Evolutionary conservation across 1,140 invertebrate genomes (phyloP), one percentile per base, ranked within the genome.

Genomic region (Brachionus paranguensis): DNA sequence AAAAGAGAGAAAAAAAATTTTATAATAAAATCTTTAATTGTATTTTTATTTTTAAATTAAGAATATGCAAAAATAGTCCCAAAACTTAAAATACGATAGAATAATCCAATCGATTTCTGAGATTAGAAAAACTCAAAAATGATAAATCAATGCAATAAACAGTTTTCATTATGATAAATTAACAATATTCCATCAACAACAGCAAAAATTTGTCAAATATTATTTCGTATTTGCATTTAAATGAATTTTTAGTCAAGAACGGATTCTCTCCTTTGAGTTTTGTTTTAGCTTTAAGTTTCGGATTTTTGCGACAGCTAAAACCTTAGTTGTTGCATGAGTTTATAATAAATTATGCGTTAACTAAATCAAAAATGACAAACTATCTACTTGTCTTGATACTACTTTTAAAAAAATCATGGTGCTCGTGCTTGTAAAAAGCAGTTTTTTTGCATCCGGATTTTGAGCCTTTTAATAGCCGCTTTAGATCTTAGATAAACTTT

Each of bases 291-390:
- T 47, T 60, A 20, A 60, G 53, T 60, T 60, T 60, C 53, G 17
- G 17, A 72, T 72, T 20, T 41, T 72, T 20, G 45, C 29, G 3
- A 72, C 17, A 72, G 20, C 43, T 50, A 50, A 27, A 76, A 76
- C 41, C 33, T 43, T 45, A 76, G 47, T 11, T 29, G 14, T 76
- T 76, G 72, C 72, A 76, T 76, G 72, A 76, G 53, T 76, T 72
- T 76, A 76, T 76, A 50, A 76, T 76, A 76, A 76, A 76, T 76
- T 76, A 76, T 76, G 72, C 27, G 72, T 27, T 47, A 53, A 76
- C 43, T 60, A 60, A 17, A 60, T 60, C 20, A 20, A 60, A 60
- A n/a, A 60, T 27, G 53, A 60, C 53, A 60, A 60, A 20, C 17
- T 60, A 60, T 20, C n/a, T 60, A 0, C 53, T 10, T 20, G 53